phyloP scores from a whole-genome alignment of 2,888 invertebrate genomes.

The Lepidonotus clava region DNA sequence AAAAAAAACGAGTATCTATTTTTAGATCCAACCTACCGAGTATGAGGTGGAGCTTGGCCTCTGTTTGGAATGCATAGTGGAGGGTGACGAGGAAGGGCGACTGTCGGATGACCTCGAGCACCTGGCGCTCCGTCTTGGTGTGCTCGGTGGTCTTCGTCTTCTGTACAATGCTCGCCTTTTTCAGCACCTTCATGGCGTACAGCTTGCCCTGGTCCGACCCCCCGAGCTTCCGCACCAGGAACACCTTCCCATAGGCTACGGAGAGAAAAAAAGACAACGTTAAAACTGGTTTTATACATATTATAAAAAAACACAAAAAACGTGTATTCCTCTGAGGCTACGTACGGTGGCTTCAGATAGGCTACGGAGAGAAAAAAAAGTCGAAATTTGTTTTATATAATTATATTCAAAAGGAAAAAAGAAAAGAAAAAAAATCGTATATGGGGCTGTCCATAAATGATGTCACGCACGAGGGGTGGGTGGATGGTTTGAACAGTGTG shows the following conservation, averaged over 20 bases:
- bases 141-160: conserved; percentile 86
- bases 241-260: conserved; percentile 88
- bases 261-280: conserved; percentile 58
- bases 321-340: too few relatives aligned
- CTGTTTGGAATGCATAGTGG: conserved; percentile 99
- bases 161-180: conserved; percentile 96
- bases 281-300: too few relatives aligned
- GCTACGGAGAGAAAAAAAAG: too few relatives aligned
- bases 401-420: too few relatives aligned
- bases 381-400: too few relatives aligned
- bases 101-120: conserved; percentile 95
- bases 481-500: too few relatives aligned
- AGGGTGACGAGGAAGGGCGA: conserved; percentile 97
- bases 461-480: too few relatives aligned
- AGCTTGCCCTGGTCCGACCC: conserved; percentile 91
- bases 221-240: conserved; percentile 94
- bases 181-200: conserved; percentile 99
- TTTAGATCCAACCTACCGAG: conserved; percentile 96
- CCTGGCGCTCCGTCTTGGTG: conserved; percentile 97
- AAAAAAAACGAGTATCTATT: too few relatives aligned
- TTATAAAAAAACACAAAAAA: too few relatives aligned
- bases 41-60: conserved; percentile 96
- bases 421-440: too few relatives aligned
- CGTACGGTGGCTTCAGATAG: too few relatives aligned
- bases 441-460: too few relatives aligned